These are phyloP conservation scores for Cheilosia grossa DNA, from an alignment of 2,888 invertebrate genomes.

Conservation along the genomic window DNA sequence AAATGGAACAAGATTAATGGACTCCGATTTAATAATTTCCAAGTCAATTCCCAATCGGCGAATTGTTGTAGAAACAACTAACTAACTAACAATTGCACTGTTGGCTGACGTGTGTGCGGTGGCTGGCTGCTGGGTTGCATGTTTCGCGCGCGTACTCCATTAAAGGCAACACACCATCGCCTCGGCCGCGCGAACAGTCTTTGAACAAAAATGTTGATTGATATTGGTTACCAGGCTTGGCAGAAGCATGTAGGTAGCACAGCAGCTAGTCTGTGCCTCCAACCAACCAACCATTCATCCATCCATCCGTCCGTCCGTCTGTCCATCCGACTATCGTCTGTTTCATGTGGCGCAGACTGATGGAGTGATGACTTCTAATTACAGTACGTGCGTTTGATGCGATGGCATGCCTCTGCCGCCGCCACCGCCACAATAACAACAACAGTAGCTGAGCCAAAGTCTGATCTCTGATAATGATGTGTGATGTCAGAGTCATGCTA, in stretches of 20 bases:
- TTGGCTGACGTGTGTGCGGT: conserved; percentile 37
- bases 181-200: conserved; percentile 50
- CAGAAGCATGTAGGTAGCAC: conserved; percentile 22
- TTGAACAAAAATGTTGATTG: conserved; percentile 68
- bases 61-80: conserved; percentile 48
- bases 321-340: conserved; percentile 61
- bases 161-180: conserved; percentile 69
- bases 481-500: conserved; percentile 71
- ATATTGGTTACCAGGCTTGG: conserved; percentile 70
- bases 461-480: conserved; percentile 73
- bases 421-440: neutral
- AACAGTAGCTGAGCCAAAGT: conserved; percentile 63
- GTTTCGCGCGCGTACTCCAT: conserved; percentile 63
- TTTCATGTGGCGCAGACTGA: conserved; percentile 71
- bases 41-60: conserved; percentile 60
- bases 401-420: conserved; percentile 19
- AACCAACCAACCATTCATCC: conserved; percentile 39
- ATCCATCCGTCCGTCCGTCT: conserved; percentile 49
- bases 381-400: conserved; percentile 70
- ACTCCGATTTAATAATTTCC: conserved; percentile 71
- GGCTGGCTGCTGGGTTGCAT: conserved; percentile 50
- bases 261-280: conserved; percentile 40
- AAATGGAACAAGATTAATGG: conserved; percentile 75
- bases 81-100: conserved; percentile 52
- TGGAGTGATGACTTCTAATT: conserved; percentile 75